Conservation (phyloP, 2,888 invertebrate genomes). For the Erpobdella octoculata region DNA sequence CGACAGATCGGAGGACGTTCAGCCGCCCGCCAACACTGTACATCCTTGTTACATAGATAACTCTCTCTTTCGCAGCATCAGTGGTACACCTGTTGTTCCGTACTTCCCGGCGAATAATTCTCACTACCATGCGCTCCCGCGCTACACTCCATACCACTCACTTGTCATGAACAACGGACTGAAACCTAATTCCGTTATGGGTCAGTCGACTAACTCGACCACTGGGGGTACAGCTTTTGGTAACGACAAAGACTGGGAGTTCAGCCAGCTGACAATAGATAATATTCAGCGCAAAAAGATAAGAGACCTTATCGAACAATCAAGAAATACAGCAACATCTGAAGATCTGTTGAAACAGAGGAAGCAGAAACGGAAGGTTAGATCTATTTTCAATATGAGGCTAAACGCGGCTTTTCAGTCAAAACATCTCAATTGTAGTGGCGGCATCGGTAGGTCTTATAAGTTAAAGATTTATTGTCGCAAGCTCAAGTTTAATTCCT, state of each 20-base stretch:
- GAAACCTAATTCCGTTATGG: neutral
- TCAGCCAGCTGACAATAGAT: neutral
- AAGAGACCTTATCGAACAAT: neutral
- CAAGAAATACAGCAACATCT: neutral
- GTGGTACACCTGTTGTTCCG: neutral
- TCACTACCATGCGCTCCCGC: neutral
- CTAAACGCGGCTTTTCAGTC: too few relatives aligned
- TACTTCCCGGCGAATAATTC: neutral
- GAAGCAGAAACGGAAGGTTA: neutral
- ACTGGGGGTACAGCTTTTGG: too few relatives aligned
- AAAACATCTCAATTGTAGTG: too few relatives aligned
- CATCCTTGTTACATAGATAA: neutral
- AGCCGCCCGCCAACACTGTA: neutral
- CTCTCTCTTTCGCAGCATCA: neutral
- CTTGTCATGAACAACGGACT: too few relatives aligned
- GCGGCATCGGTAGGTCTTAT: too few relatives aligned
- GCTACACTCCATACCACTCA: neutral
- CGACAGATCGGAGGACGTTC: neutral
- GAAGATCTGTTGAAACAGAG: neutral
- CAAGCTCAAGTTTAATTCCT: too few relatives aligned
- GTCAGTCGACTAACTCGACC: neutral
- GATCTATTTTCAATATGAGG: too few relatives aligned
- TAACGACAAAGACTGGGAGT: slow-evolving; percentile 10
- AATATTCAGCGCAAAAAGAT: neutral
- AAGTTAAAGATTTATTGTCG: too few relatives aligned